phyloP scores from a whole-genome alignment of 2,797 vertebrate species.

The Podargus strigoides region DNA sequence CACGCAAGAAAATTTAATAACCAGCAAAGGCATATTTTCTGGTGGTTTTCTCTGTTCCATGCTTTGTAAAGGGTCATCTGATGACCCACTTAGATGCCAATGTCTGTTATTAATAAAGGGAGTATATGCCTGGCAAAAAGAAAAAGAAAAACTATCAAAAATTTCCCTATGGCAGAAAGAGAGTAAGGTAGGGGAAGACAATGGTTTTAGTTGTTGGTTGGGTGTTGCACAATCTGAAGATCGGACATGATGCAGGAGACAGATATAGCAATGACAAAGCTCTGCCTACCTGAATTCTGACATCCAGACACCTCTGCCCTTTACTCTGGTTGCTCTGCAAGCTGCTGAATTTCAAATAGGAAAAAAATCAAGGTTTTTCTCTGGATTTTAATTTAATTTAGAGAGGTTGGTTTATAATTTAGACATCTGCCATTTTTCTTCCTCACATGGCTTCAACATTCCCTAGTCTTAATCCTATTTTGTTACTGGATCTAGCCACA shows the following conservation, averaged over 20 bases:
- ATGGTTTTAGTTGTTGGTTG: background rate
- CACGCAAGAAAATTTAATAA: background rate
- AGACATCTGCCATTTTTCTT: background rate
- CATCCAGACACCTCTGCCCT: background rate
- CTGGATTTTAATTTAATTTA: background rate
- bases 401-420: background rate
- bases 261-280: background rate
- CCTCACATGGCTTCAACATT: fast-evolving
- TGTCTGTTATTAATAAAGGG: background rate
- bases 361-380: background rate
- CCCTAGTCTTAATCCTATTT: background rate
- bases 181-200: background rate
- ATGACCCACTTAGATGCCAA: background rate
- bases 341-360: background rate
- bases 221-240: background rate
- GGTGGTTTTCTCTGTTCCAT: background rate
- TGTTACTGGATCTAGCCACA: background rate
- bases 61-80: background rate
- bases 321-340: background rate
- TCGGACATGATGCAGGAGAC: background rate
- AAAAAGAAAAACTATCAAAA: background rate
- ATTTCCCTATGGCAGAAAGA: background rate
- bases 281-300: background rate
- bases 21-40: background rate
- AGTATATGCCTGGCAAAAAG: background rate